Evolutionary conservation across 2,888 invertebrate genomes (phyloP), one percentile per base, ranked within the genome.

Genomic region (Dasypolia templi): DNA sequence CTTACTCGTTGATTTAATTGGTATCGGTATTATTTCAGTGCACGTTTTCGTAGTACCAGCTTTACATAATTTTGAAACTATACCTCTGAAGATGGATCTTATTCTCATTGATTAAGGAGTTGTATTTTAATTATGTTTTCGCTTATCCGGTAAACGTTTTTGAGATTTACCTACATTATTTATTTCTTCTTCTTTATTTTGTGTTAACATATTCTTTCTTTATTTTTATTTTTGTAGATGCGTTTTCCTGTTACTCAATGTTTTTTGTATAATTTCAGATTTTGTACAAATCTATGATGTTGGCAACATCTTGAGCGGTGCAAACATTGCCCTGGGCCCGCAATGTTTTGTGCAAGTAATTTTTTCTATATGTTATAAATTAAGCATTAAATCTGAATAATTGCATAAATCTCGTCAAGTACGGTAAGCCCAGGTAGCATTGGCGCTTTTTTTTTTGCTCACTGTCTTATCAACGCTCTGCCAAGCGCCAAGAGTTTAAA

Each of bases 81-180:
- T 93, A 35, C 94, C 94, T 12, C 72, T 92, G 66, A 91, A 92
- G 49, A 93, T 93, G 93, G 92, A 94, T 87, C 86, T 92, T 0
- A 72, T 93, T 75, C 86, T 91, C 59, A 84, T 93, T 51, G 92
- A 93, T 75, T 58, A 81, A 91, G 11, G 86, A 89, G 39, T 79
- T 82, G 2, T 90, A 91, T 79, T 90, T 90, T 72, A 79, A 83
- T 55, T 91, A 87, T 46, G 46, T 91, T 61, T 91, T 75, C 69
- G 81, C 88, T 58, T 93, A 91, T 86, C 92, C 92, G 90, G 92
- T 92, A 83, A 79, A n/a, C n/a, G n/a, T n/a, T n/a, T n/a, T n/a
- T n/a, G 42, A 32, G 0, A n/a, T n/a, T n/a, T n/a, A n/a, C n/a
- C n/a, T n/a, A n/a, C n/a, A n/a, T n/a, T n/a, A n/a, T n/a, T n/a